Evolutionary conservation across 2,113 vertebrate genomes (phyloP).

Genomic region (Apodemus speciosus): DNA sequence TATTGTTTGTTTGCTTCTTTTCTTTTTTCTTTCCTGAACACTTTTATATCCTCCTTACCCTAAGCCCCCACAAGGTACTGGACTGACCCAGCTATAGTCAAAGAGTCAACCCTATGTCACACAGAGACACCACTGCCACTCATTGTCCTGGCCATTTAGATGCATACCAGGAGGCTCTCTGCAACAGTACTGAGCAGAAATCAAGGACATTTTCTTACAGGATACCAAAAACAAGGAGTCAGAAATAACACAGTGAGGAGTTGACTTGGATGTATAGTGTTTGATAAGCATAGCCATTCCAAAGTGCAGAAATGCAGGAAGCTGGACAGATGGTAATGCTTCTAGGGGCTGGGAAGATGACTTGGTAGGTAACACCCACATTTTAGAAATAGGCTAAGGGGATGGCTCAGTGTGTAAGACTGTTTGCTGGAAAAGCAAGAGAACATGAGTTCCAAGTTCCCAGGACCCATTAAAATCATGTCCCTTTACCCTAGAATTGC

Average conservation of each 20-base stretch:
- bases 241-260: neutral
- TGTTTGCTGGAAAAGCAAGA: neutral
- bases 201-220: neutral
- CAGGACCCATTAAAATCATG: neutral
- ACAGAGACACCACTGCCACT: neutral
- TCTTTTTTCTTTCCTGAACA: slow-evolving; percentile 4
- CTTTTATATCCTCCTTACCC: neutral
- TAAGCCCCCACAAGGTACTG: neutral
- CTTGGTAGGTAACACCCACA: neutral
- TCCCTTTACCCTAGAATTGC: neutral
- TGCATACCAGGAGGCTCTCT: neutral
- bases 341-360: neutral
- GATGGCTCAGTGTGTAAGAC: neutral
- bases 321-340: neutral
- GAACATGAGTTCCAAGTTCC: neutral
- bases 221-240: neutral
- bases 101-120: neutral
- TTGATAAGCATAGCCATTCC: neutral
- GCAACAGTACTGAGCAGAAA: neutral
- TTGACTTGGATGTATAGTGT: neutral
- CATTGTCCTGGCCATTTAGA: neutral
- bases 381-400: neutral
- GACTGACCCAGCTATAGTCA: neutral
- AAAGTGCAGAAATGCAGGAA: neutral
- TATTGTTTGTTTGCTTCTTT: neutral